Evolutionary conservation across 2,888 invertebrate species (phyloP), one percentile per base, ranked within the genome.

Genomic region (Hedychridium roseum): DNA sequence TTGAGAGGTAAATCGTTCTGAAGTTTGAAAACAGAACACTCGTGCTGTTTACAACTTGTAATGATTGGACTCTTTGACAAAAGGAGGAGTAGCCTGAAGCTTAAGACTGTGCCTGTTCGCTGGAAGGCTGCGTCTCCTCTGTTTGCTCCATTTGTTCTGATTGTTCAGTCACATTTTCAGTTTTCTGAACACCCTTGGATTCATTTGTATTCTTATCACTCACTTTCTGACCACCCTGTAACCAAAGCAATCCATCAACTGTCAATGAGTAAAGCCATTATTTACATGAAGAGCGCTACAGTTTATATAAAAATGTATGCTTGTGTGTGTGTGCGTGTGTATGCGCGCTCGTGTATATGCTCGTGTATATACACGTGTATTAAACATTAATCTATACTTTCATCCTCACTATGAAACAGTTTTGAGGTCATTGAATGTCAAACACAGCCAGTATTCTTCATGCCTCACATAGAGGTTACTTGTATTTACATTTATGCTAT

Each of bases 91-190:
- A 76, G 78, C 75, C 76, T 68, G 66, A 72, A 74, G 75, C 74
- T 76, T 75, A 77, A 74, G 78, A 76, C 78, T 75, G 70, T 72
- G 78, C 74, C 73, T 77, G 73, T 77, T 74, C 68, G 76, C 78
- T 73, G 78, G 76, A 71, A 75, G 77, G 76, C 77, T 70, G 70
- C 55, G 59, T 70, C 74, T 77, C 74, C 76, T 71, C 75, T 56
- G 48, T 70, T 57, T 63, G 70, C 66, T 66, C 77, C 73, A 49
- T 72, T 72, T 75, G 72, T 60, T 73, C 70, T 60, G 70, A 72
- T 69, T 71, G 71, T 66, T 74, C 71, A 68, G 74, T 67, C 57
- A 68, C 60, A 64, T 70, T 77, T 60, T 72, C 78, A 68, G 67
- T 76, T 73, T 75, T 77, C 72, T 76, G 71, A 76, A 75, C 74